These are phyloP conservation scores for Acanthosepion lycidas DNA, from an alignment of 2,888 invertebrate species.

Conservation along the genomic window DNA sequence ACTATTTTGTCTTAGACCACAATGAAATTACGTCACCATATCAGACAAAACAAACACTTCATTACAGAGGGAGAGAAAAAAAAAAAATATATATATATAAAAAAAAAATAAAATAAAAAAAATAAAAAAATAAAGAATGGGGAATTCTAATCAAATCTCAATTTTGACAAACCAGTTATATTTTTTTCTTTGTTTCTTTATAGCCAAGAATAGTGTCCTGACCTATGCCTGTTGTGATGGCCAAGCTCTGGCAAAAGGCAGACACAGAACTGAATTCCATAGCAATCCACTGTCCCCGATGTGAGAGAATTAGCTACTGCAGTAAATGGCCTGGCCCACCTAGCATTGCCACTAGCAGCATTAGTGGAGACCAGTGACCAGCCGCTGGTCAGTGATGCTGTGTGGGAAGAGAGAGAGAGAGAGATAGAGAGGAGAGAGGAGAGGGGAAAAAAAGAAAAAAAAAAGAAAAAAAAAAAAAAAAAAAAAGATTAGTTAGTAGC, in stretches of 20 bases:
- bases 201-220: constrained; percentile 13
- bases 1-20: constrained; percentile 10
- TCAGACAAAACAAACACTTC: not conserved
- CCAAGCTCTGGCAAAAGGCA: constrained; percentile 9
- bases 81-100: too few relatives aligned
- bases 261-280: constrained; percentile 33
- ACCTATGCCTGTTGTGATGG: constrained; percentile 22
- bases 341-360: constrained; percentile 14
- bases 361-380: constrained; percentile 33
- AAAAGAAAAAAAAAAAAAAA: not conserved
- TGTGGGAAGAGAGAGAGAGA: not conserved
- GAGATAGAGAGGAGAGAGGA: not conserved
- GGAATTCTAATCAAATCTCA: constrained; percentile 21
- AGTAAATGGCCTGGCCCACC: constrained; percentile 9
- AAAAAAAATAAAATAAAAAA: too few relatives aligned
- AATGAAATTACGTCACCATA: not conserved
- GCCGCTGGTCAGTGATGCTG: constrained; percentile 33
- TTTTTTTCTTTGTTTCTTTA: not conserved
- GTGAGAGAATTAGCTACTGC: constrained; percentile 33
- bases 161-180: constrained; percentile 6
- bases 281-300: constrained; percentile 23
- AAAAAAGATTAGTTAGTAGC: not conserved
- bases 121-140: not conserved
- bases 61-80: not conserved
- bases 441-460: too few relatives aligned